Evolutionary conservation across 2,113 vertebrate species (phyloP), one percentile per base, ranked within the genome.

Genomic region (Pleuronectes platessa): DNA sequence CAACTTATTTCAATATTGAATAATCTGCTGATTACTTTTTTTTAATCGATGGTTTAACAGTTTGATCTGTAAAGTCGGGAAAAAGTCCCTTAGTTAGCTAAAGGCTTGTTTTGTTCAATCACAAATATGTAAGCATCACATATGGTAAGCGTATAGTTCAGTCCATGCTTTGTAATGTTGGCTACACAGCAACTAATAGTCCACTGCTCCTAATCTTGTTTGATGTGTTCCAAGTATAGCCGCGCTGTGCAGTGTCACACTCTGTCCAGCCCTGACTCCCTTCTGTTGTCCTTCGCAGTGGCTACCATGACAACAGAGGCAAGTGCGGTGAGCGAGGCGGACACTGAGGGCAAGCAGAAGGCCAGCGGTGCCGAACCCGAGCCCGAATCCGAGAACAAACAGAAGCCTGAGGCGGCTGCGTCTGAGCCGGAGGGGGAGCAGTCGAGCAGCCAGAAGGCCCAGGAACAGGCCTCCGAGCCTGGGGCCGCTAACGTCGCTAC

Each of bases 301-400:
- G 86, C 85, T 94, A 95, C 93, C 95, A 98, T 98, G 97, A 97
- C 97, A 83, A 98, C 97, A 96, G 97, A 98, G 92, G 96, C 95
- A 83, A 96, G 94, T 75, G 88, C 90, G 17, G 89, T 92, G 81
- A 92, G 87, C 4, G 92, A 94, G 83, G 89, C 91, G 0, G 90
- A 93, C 80, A 93, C 91, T 15, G 93, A 93, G 78, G 89, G 82
- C 79, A 92, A 93, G 92, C 91, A 88, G 86, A 89, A 90, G 78
- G 76, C 89, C 77, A 84, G 85, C 1, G 53, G 76, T 0, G 62
- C 87, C 23, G 74, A 31, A 7, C 31, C 31, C n/a, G 74, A 84
- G 68, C 71, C 88, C 0, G 89, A 92, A 68, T 74, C 87, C 1
- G 88, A 84, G 53, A 86, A 83, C 68, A 86, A 87, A 61, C 78